A percentile compares a stretch with the other conserved stretches of the same genome.
Conservation (phyloP, 2,113 vertebrate species). For the Odobenus rosmarus region DNA sequence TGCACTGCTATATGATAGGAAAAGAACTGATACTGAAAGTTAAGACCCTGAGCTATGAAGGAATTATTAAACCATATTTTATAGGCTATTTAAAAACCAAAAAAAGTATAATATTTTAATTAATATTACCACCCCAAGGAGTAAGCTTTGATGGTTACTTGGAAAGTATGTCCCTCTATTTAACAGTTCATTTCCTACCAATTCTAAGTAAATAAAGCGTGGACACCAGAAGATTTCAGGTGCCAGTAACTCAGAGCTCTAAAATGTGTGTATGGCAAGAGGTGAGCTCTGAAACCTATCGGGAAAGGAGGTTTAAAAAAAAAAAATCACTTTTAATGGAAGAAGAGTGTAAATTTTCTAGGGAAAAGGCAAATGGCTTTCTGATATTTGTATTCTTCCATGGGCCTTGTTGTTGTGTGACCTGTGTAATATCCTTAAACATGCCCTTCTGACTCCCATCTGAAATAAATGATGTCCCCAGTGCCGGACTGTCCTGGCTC, state of each 20-base stretch:
- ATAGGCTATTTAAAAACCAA: neutral
- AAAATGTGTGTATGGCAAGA: accelerated
- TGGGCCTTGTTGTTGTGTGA: accelerated
- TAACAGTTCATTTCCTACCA: neutral
- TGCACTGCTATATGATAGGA: accelerated
- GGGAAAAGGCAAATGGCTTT: neutral
- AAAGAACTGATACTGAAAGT: neutral
- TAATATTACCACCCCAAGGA: neutral
- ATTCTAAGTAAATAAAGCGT: neutral
- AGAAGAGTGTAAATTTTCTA: neutral
- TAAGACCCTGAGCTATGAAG: neutral
- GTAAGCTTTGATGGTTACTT: neutral
- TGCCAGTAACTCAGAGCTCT: too few species aligned
- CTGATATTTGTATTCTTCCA: accelerated
- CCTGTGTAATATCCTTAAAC: neutral
- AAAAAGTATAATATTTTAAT: neutral
- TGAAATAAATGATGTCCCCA: neutral
- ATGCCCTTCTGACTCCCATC: neutral
- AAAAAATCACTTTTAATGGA: neutral
- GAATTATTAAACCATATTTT: neutral
- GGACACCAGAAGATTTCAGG: accelerated
- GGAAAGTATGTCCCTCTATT: accelerated
- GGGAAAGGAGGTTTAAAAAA: neutral
- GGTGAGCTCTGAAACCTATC: accelerated
- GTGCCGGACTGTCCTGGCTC: neutral